Evolutionary conservation across 92 coral and sea anemone species (phyloP).

Genomic region (Montipora capitata): DNA sequence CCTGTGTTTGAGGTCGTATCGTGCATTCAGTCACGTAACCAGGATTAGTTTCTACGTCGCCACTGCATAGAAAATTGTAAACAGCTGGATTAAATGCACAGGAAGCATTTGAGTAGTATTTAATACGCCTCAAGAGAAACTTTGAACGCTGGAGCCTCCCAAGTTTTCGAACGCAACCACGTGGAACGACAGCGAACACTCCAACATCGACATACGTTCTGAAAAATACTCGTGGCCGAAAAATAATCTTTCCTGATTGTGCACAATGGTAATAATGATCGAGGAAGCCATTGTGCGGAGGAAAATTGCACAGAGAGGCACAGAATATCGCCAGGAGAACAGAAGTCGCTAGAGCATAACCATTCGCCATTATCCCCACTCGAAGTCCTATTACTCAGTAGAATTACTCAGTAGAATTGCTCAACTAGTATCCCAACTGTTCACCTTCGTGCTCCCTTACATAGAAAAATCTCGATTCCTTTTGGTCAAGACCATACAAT

Average conservation of each 20-base stretch:
- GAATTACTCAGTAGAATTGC: too few relatives aligned
- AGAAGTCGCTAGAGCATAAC: neutral
- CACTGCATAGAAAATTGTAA: neutral
- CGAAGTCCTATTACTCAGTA: too few relatives aligned
- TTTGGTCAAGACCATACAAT: too few relatives aligned
- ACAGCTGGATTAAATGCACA: conserved; percentile 7
- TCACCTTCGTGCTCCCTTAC: too few relatives aligned
- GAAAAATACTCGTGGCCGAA: neutral
- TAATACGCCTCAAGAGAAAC: conserved; percentile 6
- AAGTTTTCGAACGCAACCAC: neutral
- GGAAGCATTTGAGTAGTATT: neutral
- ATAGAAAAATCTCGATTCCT: too few relatives aligned
- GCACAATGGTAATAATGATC: conserved; percentile 5
- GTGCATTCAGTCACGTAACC: neutral
- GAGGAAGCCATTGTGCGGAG: neutral
- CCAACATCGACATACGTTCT: neutral
- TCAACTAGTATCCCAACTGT: too few relatives aligned
- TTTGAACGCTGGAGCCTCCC: conserved; percentile 1
- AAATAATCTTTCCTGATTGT: neutral
- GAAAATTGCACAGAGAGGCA: neutral
- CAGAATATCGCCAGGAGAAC: neutral
- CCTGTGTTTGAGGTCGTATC: neutral
- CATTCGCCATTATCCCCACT: neutral
- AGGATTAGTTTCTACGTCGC: conserved; percentile 1
- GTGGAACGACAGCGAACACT: conserved; percentile 9